Percentiles rank a stretch among this genome's conserved stretches.
Conservation (phyloP, 1,140 invertebrate species). For the Myzus persicae region DNA sequence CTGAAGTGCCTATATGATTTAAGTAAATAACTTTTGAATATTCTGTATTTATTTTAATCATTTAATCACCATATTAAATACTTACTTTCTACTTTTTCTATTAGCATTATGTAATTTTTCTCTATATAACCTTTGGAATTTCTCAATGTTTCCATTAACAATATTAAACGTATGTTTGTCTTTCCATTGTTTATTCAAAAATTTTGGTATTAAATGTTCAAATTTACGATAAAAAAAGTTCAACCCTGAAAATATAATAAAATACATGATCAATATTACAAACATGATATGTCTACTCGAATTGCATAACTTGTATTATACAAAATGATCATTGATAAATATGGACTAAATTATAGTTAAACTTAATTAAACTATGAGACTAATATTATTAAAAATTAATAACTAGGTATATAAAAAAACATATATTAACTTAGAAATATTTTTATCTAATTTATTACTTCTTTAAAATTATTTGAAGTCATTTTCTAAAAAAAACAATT, state of each 20-base stretch:
- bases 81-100: constrained; percentile 69
- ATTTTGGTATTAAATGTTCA: constrained; percentile 70
- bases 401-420: not conserved
- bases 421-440: not conserved
- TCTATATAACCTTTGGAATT: constrained; percentile 72
- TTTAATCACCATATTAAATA: not conserved
- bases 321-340: no score
- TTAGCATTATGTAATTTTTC: constrained; percentile 71
- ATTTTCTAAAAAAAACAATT: not conserved
- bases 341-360: no score
- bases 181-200: constrained; percentile 71
- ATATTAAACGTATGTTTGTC: constrained; percentile 66
- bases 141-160: constrained; percentile 69
- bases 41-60: not conserved
- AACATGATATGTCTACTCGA: not conserved
- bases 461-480: not conserved
- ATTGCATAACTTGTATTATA: no score
- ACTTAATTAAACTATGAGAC: no score
- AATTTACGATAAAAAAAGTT: constrained; percentile 63
- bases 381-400: not conserved
- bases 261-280: not conserved
- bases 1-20: not conserved
- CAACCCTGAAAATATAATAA: constrained; percentile 63
- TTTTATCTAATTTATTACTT: not conserved
- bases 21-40: not conserved